Percentiles rank a stretch among this genome's conserved stretches.
phyloP scores from a whole-genome alignment of 2,113 vertebrate genomes.

The Ceyx margarethae region DNA sequence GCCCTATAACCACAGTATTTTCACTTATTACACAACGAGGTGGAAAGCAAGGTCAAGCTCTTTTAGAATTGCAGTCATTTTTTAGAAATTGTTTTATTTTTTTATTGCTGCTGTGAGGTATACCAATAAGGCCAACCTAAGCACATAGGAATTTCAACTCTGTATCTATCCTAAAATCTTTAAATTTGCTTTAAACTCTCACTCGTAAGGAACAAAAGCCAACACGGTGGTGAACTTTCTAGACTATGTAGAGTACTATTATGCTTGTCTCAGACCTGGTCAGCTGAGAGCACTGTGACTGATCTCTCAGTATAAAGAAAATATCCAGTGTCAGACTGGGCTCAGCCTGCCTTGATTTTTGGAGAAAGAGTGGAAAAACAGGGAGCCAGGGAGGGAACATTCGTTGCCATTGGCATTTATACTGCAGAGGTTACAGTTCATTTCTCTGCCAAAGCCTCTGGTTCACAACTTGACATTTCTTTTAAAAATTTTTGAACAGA shows the following conservation, averaged over 20 bases:
- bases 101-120: constrained; percentile 38
- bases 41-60: constrained; percentile 11
- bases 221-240: not conserved
- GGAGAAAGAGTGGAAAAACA: not conserved
- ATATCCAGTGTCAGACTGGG: not conserved
- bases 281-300: not conserved
- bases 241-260: not conserved
- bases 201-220: not conserved
- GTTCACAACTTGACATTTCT: not conserved
- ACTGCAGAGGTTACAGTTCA: not conserved
- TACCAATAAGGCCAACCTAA: constrained; percentile 22
- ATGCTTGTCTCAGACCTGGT: not conserved
- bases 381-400: not conserved
- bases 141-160: constrained; percentile 26
- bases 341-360: not conserved
- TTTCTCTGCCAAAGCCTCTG: not conserved
- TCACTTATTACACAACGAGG: not conserved
- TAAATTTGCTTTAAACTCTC: not conserved
- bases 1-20: not conserved
- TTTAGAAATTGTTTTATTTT: constrained; percentile 15
- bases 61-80: not conserved
- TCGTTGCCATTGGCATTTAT: not conserved
- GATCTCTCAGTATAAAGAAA: not conserved
- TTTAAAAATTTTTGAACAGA: not conserved
- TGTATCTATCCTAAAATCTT: not conserved